A percentile compares a stretch with the other conserved stretches of the same genome.
These are phyloP conservation scores for Micromussa lordhowensis DNA, from an alignment of 92 coral and sea anemone species.

Conservation along the genomic window DNA sequence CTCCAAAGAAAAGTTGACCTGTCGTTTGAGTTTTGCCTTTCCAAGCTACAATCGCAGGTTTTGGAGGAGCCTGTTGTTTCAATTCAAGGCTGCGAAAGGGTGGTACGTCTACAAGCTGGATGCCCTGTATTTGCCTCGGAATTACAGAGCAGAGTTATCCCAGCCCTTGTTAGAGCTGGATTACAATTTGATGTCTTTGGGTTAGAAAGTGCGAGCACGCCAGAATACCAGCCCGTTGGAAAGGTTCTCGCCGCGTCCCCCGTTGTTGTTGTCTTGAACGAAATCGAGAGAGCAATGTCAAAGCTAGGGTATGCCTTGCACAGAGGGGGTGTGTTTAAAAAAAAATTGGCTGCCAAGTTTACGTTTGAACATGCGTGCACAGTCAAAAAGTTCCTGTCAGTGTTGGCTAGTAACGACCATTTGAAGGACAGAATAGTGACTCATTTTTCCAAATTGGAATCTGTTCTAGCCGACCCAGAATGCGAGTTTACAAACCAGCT, in stretches of 20 bases:
- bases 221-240: no score
- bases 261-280: background rate
- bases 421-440: background rate
- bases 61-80: no score
- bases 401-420: background rate
- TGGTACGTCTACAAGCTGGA: no score
- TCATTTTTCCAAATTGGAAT: background rate
- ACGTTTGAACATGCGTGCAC: background rate
- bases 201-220: no score
- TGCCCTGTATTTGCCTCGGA: no score
- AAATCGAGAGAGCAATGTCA: constrained; percentile 12
- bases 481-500: background rate
- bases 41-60: no score
- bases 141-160: no score
- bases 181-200: no score
- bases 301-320: constrained; percentile 10
- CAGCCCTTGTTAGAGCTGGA: no score
- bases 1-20: constrained; percentile 11
- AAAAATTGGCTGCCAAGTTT: background rate
- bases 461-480: constrained; percentile 11
- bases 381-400: background rate
- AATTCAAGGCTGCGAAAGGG: no score
- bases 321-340: background rate
- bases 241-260: background rate
- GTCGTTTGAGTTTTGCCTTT: no score